Base-by-base conservation (phyloP, 2,113 vertebrate genomes). In the Oreochromis tanganicae region DNA sequence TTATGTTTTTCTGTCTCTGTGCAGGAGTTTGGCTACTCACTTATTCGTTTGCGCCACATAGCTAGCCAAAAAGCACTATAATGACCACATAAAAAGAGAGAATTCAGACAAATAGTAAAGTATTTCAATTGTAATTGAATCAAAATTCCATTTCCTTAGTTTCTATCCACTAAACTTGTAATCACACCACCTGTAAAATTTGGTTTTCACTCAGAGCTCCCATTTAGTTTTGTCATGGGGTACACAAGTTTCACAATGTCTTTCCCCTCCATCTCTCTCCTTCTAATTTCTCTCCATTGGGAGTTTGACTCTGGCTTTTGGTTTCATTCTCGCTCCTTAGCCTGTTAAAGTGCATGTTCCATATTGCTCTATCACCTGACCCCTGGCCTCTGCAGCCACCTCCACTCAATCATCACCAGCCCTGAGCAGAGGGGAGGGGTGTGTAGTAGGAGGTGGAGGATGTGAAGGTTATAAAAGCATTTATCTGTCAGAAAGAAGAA, bases 391-490 rank as follows among this genome's bases (percentile, higher is more conserved):
- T n/a, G 68, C 73, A 81, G 86, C 71, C n/a, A 5, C 48, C 52
- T 32, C 16, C 8, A 4, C 86, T 90, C 86, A 81, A 83, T 88
- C 83, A 81, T 50, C 41, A 27, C 24, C 73, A 3, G 50, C 56
- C 38, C 46, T 12, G 68, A 34, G 27, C 52, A 5, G 63, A 80
- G 46, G 13, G 12, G 32, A 29, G 29, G 48, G 27, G 50, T 16
- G 61, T 54, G 52, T 54, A 19, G 52, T 17, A 29, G 16, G 32
- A 29, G 16, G 29, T 14, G 14, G 66, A 9, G 57, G 16, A 43
- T 46, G 5, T 84, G 85, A 79, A 87, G 87, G 87, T 89, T 85
- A 89, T 48, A 56, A 85, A 89, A 91, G 81, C 78, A 81, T 87
- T 87, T 91, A 82, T 82, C 82, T 80, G 84, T 71, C 84, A 80